Conservation (phyloP, 2,113 vertebrate genomes). For the Dromaius novaehollandiae region DNA sequence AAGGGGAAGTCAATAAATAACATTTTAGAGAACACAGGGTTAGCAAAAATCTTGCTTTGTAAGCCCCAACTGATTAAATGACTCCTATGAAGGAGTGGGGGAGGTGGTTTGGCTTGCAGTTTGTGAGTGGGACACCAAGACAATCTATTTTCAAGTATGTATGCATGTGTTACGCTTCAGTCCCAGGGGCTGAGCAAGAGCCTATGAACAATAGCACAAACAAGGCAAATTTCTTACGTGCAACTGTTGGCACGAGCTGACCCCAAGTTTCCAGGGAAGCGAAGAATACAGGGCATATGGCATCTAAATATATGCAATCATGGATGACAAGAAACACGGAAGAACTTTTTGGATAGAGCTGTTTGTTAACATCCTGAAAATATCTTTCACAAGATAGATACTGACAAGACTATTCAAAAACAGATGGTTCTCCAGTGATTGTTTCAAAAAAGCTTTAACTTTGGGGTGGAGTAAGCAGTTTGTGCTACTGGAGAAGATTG, state of each 20-base stretch:
- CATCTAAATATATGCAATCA: slow-evolving; percentile 23
- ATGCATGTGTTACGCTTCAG: not conserved
- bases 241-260: slow-evolving; percentile 3
- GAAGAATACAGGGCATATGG: slow-evolving; percentile 41
- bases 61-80: not conserved
- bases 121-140: slow-evolving; percentile 10
- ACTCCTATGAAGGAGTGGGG: not conserved
- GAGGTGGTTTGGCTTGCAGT: not conserved
- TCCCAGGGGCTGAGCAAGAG: not conserved
- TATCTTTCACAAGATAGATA: slow-evolving; percentile 25
- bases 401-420: slow-evolving; percentile 48
- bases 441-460: slow-evolving; percentile 27
- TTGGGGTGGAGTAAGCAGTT: slow-evolving; percentile 7
- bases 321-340: slow-evolving; percentile 26
- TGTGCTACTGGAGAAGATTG: slow-evolving; percentile 16
- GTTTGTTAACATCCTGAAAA: slow-evolving; percentile 46
- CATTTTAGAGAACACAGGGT: not conserved
- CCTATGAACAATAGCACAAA: not conserved
- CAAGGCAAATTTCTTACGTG: not conserved
- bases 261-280: slow-evolving; percentile 29
- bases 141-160: slow-evolving; percentile 11
- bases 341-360: slow-evolving; percentile 34
- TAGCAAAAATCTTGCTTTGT: slow-evolving; percentile 2
- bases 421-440: slow-evolving; percentile 36
- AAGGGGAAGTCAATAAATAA: not conserved